Evolutionary conservation across 2,113 vertebrate genomes (phyloP).

Genomic region (Alces alces): DNA sequence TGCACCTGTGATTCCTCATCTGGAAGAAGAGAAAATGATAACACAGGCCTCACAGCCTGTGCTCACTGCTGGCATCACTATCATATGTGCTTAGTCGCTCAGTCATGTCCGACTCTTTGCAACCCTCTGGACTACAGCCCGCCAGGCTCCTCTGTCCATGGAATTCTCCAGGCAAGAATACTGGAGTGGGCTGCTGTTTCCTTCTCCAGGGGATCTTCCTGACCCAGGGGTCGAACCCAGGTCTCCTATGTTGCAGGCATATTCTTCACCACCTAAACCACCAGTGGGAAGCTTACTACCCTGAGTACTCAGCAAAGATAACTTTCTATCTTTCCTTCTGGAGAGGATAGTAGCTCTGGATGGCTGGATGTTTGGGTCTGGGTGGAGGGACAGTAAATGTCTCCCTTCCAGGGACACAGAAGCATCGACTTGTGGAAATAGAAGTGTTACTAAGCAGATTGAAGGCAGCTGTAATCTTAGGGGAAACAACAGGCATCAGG

Average conservation of each 20-base stretch:
- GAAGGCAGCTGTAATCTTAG: background rate
- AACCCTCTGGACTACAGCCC: background rate
- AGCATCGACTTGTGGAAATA: background rate
- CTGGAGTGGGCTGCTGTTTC: background rate
- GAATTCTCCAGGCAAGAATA: background rate
- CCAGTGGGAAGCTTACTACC: background rate
- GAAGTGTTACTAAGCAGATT: background rate
- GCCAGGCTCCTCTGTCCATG: background rate
- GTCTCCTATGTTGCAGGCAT: background rate
- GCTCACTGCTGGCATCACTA: background rate
- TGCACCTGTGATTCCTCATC: background rate
- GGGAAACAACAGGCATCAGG: background rate
- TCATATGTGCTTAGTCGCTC: fast-evolving
- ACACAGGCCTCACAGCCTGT: background rate
- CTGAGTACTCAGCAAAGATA: background rate
- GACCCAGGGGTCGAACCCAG: background rate
- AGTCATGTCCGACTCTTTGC: background rate
- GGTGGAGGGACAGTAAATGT: background rate
- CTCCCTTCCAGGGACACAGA: background rate
- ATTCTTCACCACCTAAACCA: background rate
- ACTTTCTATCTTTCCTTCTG: background rate
- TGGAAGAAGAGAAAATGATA: background rate
- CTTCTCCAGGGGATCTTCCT: background rate
- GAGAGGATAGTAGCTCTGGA: background rate
- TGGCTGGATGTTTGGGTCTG: too few relatives aligned